These are phyloP conservation scores for Platycnemis pennipes DNA, from an alignment of 2,888 invertebrate species.

Conservation along the genomic window DNA sequence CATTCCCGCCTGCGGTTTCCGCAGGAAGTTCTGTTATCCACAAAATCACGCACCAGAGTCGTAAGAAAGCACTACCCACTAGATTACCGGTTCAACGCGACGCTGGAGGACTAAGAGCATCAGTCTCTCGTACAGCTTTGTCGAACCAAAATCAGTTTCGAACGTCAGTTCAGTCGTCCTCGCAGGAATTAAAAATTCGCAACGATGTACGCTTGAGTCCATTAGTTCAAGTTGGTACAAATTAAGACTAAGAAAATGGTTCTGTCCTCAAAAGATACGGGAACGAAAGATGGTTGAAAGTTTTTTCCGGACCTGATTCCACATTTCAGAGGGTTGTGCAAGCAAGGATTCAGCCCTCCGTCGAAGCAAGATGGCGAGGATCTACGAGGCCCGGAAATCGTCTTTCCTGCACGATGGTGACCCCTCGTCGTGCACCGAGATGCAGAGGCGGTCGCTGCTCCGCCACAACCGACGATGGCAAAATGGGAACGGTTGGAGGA, in stretches of 20 bases:
- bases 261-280: neutral
- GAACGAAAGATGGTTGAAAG: neutral
- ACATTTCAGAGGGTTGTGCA: neutral
- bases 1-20: neutral
- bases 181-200: too few relatives aligned
- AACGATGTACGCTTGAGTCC: neutral
- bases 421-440: slow-evolving; percentile 25
- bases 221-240: neutral
- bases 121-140: neutral
- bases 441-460: slow-evolving; percentile 53
- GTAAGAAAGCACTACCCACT: neutral
- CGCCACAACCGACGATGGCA: neutral
- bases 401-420: neutral
- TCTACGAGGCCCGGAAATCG: neutral
- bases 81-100: neutral
- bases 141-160: neutral
- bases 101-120: neutral
- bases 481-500: neutral
- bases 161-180: neutral
- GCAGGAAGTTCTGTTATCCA: neutral
- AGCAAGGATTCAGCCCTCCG: neutral
- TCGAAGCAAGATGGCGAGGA: neutral
- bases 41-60: neutral
- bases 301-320: neutral
- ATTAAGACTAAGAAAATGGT: too few relatives aligned